Base-by-base conservation (phyloP, 2,888 invertebrate genomes). In the Nomada fabriciana region DNA sequence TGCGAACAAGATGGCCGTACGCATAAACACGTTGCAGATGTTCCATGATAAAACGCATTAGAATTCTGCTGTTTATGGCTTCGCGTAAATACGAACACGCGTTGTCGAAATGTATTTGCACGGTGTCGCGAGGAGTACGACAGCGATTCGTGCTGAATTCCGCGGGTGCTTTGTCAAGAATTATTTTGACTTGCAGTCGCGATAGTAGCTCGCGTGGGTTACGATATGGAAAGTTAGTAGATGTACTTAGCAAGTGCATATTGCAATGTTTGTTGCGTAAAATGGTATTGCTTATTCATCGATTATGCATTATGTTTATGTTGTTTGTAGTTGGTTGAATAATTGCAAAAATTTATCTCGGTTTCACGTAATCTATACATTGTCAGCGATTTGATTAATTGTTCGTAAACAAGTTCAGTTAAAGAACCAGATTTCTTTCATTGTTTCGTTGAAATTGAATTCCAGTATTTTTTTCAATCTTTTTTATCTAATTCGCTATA, bases 91-190 rank as follows among this genome's bases (percentile, higher is more conserved):
- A 72, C 55, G 42, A 60, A 3, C 47, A 10, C 23, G 23, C 23
- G 15, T 18, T 71, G 57, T 67, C 72, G 15, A 63, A 67, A 70
- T 53, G 64, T 76, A 53, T 79, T 79, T 79, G 74, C 64, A 64
- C 59, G 36, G 50, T 60, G 47, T 29, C 64, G 47, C 59, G 63
- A 25, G 23, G 57, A 52, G 64, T 47, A 71, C 47, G 60, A 83
- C 78, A 63, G 67, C 76, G 70, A 55, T 42, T 53, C 50, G 42
- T 53, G 50, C 42, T 4, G 29, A 42, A 71, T 78, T 68, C 47
- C 67, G 15, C 68, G 61, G 20, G 61, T 18, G 25, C 55, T 63
- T 57, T 47, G 23, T 36, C 50, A 7, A 23, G n/a, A 50, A 29
- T 20, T 52, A 52, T 69, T 68, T 69, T 63, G 57, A 69, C 55